Percentiles rank a stretch among this genome's conserved stretches.
phyloP scores from a whole-genome alignment of 2,113 vertebrate genomes.

The Saiga tatarica region DNA sequence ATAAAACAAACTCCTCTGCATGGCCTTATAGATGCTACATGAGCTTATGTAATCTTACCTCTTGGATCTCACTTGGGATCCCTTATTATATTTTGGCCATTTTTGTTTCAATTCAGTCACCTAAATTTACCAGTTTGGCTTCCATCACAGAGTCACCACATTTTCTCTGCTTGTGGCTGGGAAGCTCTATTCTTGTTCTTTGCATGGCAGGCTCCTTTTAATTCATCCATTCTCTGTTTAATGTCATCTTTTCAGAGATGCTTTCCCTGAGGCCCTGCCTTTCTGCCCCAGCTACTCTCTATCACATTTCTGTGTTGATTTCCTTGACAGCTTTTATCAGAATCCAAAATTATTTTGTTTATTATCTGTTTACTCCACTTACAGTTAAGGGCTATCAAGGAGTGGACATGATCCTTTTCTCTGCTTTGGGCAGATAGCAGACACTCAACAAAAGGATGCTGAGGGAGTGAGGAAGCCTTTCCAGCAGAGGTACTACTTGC shows the following conservation, averaged over 20 bases:
- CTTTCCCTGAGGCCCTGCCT: background rate
- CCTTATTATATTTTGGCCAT: background rate
- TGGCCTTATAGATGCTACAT: background rate
- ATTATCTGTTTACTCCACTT: background rate
- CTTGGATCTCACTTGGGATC: background rate
- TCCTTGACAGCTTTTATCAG: background rate
- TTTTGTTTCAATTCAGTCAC: background rate
- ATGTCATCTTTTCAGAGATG: background rate
- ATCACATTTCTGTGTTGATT: background rate
- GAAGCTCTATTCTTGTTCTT: background rate
- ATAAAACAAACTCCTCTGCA: background rate
- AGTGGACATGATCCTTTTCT: background rate
- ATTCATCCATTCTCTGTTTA: background rate
- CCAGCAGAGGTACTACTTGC: background rate
- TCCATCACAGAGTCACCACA: background rate
- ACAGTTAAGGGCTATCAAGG: background rate
- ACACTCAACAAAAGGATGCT: background rate
- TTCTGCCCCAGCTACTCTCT: background rate
- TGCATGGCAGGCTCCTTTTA: background rate
- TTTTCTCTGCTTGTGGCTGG: background rate
- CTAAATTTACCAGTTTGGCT: background rate
- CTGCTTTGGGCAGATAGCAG: background rate
- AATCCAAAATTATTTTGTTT: background rate
- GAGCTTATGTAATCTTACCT: background rate
- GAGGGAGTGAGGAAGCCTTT: background rate